Conservation (phyloP, 1,140 invertebrate genomes). For the Adoxophyes honmai region DNA sequence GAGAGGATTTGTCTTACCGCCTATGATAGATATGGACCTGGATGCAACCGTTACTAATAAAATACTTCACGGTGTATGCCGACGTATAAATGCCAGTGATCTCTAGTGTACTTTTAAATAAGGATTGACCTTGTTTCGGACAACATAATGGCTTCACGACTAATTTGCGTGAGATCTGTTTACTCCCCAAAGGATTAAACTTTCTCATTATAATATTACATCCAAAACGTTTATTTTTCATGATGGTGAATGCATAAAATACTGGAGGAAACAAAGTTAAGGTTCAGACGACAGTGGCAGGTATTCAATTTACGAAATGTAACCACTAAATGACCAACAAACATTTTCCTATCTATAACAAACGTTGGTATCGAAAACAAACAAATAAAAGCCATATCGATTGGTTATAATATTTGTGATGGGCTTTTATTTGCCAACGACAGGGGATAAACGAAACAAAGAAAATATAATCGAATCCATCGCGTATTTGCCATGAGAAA, state of each 20-base stretch:
- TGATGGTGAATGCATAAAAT: no score
- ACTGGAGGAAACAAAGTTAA: no score
- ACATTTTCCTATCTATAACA: neutral
- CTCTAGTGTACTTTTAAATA: no score
- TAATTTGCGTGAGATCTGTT: no score
- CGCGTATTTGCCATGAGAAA: neutral
- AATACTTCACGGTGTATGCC: neutral
- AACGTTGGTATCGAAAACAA: neutral
- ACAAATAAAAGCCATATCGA: constrained; percentile 5
- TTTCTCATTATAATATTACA: no score
- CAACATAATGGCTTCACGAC: no score
- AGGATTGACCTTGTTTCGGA: no score
- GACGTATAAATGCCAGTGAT: neutral
- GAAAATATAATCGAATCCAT: constrained; percentile 13
- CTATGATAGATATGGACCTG: neutral
- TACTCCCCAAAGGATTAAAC: no score
- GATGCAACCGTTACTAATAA: neutral
- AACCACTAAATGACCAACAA: neutral
- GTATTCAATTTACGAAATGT: neutral
- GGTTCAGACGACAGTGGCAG: neutral
- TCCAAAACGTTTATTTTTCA: no score
- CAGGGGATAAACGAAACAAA: constrained; percentile 14
- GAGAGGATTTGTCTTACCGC: constrained; percentile 7
- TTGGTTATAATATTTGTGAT: constrained; percentile 14
- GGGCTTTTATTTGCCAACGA: constrained; percentile 8